phyloP scores from a whole-genome alignment of 2,113 vertebrate species.

The Nicator chloris region DNA sequence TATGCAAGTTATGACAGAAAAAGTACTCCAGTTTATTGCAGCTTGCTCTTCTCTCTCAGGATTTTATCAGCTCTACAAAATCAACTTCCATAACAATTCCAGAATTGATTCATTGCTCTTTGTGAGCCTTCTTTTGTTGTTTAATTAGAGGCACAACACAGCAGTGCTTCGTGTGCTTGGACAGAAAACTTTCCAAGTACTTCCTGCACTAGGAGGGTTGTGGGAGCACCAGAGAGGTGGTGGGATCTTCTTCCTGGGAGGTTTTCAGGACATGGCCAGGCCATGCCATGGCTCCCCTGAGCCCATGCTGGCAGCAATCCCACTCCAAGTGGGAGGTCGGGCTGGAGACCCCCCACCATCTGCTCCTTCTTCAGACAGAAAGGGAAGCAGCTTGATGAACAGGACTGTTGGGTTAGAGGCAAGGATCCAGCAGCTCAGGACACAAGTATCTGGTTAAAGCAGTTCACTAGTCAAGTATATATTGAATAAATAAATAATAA shows the following conservation, averaged over 20 bases:
- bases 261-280: not conserved
- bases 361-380: not conserved
- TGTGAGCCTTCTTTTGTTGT: not conserved
- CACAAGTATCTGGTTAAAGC: not conserved
- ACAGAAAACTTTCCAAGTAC: not conserved
- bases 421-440: not conserved
- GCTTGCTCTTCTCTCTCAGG: not conserved
- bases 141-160: not conserved
- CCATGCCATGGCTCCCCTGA: not conserved
- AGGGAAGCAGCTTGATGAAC: not conserved
- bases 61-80: not conserved
- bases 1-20: not conserved
- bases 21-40: not conserved
- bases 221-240: not conserved
- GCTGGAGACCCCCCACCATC: not conserved
- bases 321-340: not conserved
- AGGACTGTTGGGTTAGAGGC: not conserved
- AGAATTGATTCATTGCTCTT: not conserved
- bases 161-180: accelerated
- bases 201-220: not conserved
- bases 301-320: accelerated
- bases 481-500: not conserved
- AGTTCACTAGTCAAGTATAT: not conserved
- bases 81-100: not conserved
- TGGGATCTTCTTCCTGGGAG: not conserved